phyloP scores from a whole-genome alignment of 1,140 invertebrate genomes.

The Calephelis virginiensis region DNA sequence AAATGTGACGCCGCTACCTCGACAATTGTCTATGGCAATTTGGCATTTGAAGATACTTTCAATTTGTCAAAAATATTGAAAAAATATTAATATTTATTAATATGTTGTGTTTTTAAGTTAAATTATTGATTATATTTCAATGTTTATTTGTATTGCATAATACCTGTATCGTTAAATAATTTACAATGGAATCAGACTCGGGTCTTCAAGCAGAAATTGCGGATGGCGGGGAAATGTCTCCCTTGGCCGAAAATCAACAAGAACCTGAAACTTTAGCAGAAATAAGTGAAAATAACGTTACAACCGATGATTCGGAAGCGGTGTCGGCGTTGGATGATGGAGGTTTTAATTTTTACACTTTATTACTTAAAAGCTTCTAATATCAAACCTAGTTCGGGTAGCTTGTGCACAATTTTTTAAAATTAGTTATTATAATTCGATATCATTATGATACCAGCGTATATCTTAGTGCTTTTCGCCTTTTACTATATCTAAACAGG shows the following conservation, averaged over 20 bases:
- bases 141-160: constrained; percentile 50
- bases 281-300: constrained; percentile 60
- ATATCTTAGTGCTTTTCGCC: too few relatives aligned
- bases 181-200: constrained; percentile 68
- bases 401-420: neutral
- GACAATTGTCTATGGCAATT: constrained; percentile 40
- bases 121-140: constrained; percentile 51
- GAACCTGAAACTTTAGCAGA: constrained; percentile 60
- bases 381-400: neutral
- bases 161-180: constrained; percentile 28
- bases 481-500: too few relatives aligned
- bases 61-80: constrained; percentile 58
- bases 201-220: constrained; percentile 61
- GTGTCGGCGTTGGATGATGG: constrained; percentile 49
- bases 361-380: neutral
- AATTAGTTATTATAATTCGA: neutral
- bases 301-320: constrained; percentile 54
- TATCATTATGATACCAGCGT: too few relatives aligned
- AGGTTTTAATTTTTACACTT: constrained; percentile 36
- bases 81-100: constrained; percentile 48
- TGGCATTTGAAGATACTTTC: constrained; percentile 33
- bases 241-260: constrained; percentile 61
- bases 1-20: constrained; percentile 42
- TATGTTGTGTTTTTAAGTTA: constrained; percentile 44
- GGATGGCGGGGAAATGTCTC: constrained; percentile 74